A percentile compares a stretch with the other conserved stretches of the same genome.
phyloP scores from a whole-genome alignment of 2,888 invertebrate species.

The Drosophila infuscata region DNA sequence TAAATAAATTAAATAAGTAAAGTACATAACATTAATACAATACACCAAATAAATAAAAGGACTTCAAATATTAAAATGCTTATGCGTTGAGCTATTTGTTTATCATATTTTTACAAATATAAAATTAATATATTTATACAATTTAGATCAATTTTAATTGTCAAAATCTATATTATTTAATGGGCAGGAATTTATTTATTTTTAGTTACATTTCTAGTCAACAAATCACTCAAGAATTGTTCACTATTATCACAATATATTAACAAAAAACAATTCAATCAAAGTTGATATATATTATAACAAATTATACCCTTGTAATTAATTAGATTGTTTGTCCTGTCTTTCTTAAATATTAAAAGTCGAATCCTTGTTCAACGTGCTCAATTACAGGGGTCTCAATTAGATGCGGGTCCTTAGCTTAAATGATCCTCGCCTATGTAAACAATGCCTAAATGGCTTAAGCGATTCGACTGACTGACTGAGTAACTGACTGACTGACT shows the following conservation, averaged over 20 bases:
- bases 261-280: not conserved
- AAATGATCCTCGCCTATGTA: constrained; percentile 29
- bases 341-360: not conserved
- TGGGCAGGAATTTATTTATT: not conserved
- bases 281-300: not conserved
- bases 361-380: not conserved
- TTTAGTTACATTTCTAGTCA: not conserved
- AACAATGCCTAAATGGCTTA: constrained; percentile 59
- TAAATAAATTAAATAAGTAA: not conserved
- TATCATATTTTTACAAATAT: not conserved
- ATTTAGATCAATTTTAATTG: not conserved
- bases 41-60: not conserved
- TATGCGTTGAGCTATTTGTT: not conserved
- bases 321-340: not conserved
- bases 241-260: not conserved
- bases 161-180: rapidly evolving
- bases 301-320: not conserved
- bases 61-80: not conserved
- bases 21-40: not conserved
- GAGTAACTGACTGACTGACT: constrained; percentile 6
- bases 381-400: not conserved
- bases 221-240: not conserved
- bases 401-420: constrained; percentile 13
- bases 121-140: not conserved
- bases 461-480: constrained; percentile 32